Base-by-base conservation (phyloP, 2,113 vertebrate genomes). In the Brachyistius frenatus region DNA sequence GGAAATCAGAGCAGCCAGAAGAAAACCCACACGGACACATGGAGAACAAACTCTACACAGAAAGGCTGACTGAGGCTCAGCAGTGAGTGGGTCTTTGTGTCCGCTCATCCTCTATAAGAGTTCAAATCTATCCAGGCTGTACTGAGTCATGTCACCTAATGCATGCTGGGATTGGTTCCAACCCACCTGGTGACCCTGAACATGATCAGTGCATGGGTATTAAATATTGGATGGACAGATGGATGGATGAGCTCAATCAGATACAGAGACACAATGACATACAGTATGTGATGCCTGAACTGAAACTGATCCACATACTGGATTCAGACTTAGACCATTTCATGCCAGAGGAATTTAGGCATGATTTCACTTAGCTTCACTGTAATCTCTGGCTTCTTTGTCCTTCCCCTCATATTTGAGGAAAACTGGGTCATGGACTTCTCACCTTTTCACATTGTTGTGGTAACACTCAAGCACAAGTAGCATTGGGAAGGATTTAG, bases 221-320 rank as follows among this genome's bases (percentile, higher is more conserved):
- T 83, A 74, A 69, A 70, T 63, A 73, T 74, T 65, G 37, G 23
- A 54, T 39, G 57, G 47, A 41, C 58, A 30, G 50, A 56, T 74
- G 81, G 74, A 60, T 23, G 10, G 63, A 73, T 35, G 50, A 37
- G 44, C 65, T 69, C 30, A 30, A 57, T 73, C 33, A 70, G 63
- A 81, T 82, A 54, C 61, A 54, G 56, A 71, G 61, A 80, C 66
- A 31, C 16, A 33, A 58, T 66, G 81, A 84, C 56, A 69, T 67
- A n/a, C n/a, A n/a, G n/a, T n/a, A 8, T 55, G 46, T 66, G 66
- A 72, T 58, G 55, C 53, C 74, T 74, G 58, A 57, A 37, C 4
- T 87, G 76, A 87, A 84, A 83, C 58, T 0, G n/a, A 83, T 86
- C 77, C 74, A 69, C 53, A 13, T 15, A 65, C 68, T 78, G 78